Evolutionary conservation across 2,888 invertebrate species (phyloP).

Genomic region (Drosophila hamatofila): DNA sequence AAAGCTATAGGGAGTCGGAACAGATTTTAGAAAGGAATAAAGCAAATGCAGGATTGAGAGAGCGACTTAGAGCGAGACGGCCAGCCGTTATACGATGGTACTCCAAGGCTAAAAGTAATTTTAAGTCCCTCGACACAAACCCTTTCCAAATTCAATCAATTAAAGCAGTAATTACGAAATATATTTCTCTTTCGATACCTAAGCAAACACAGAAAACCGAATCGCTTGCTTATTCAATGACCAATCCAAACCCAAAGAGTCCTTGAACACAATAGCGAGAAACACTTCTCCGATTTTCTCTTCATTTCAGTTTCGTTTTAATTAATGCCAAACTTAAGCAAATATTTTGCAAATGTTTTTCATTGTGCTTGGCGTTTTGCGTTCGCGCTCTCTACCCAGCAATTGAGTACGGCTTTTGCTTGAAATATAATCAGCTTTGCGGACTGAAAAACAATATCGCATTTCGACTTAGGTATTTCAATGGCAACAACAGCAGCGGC

Average conservation of each 20-base stretch:
- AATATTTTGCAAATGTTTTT: constrained; percentile 8
- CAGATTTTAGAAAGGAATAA: neutral
- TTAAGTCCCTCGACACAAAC: too few species aligned
- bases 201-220: neutral
- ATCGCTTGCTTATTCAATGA: neutral
- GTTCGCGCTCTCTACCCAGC: neutral
- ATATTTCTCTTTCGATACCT: neutral
- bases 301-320: neutral
- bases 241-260: neutral
- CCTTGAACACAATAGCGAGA: neutral
- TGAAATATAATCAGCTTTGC: constrained; percentile 73
- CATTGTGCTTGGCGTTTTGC: neutral
- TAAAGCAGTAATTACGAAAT: constrained; percentile 1
- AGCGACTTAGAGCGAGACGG: too few species aligned
- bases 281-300: neutral
- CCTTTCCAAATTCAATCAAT: neutral
- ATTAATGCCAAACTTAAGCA: neutral
- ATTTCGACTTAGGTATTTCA: constrained; percentile 11
- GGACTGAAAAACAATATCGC: constrained; percentile 19
- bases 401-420: constrained; percentile 6
- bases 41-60: neutral
- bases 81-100: neutral
- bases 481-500: neutral
- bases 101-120: too few species aligned
- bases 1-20: neutral